Evolutionary conservation across 2,888 invertebrate species (phyloP), one percentile per base, ranked within the genome.

Genomic region (Dinocampus coccinellae): DNA sequence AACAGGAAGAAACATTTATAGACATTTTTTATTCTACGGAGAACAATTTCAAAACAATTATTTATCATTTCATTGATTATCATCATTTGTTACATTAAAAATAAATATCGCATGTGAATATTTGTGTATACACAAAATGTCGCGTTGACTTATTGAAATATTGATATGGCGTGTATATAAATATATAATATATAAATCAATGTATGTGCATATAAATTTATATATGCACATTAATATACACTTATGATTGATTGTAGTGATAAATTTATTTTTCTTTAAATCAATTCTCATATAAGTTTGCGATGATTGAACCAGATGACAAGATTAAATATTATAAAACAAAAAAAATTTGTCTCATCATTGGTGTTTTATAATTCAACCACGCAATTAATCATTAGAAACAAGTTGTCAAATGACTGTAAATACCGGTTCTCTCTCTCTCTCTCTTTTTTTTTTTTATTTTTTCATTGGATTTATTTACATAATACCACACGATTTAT

Each of bases 1-100:
- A 58, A 16, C 47, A 33, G 58, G 47, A 33, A 47, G 47, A 67
- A 58, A 47, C 20, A n/a, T 61, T 69, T 57, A n/a, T 36, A n/a
- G 34, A 47, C n/a, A n/a, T n/a, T 63, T 24, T 13, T 3, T 39
- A 6, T 24, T 2, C 10, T 29, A 3, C 3, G 13, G 6, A 24
- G 55, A 3, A 34, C 7, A 70, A 47, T 22, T 7, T 1, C n/a
- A 39, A 13, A 47, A 29, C n/a, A 55, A 61, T 62, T 22, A 16
- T 29, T 16, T 57, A 24, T 47, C n/a, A 66, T 66, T 47, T 34
- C 20, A 66, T 22, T 29, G 29, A 16, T n/a, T n/a, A n/a, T 63
- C 29, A 26, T 16, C 47, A 63, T 63, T 63, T 29, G 47, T 29
- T 52, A 63, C 16, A 47, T 26, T 33, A 10, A 16, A 16, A n/a